phyloP scores from a whole-genome alignment of 2,888 invertebrate species.

The Nipponacmea schrenckii region DNA sequence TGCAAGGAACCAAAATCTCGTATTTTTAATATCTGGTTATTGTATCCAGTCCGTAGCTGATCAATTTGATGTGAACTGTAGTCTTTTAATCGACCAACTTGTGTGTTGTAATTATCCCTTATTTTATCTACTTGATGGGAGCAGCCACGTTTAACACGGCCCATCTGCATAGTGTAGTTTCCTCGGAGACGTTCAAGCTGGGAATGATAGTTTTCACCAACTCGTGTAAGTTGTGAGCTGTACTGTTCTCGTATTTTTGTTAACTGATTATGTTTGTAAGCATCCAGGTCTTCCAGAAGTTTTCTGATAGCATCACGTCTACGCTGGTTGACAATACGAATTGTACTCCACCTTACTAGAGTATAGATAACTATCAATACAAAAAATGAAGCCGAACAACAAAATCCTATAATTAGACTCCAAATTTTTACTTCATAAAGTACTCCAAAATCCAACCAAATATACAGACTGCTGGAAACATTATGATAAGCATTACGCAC shows the following conservation, averaged over 20 bases:
- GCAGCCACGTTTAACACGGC: slow-evolving; percentile 89
- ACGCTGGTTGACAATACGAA: slow-evolving; percentile 60
- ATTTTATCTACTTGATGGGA: slow-evolving; percentile 94
- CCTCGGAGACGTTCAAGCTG: slow-evolving; percentile 81
- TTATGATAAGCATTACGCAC: slow-evolving; percentile 87
- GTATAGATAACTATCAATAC: slow-evolving; percentile 83
- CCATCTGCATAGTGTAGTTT: slow-evolving; percentile 91
- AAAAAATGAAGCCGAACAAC: slow-evolving; percentile 83
- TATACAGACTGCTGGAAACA: slow-evolving; percentile 76
- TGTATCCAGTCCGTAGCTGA: slow-evolving; percentile 94
- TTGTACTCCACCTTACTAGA: slow-evolving; percentile 70
- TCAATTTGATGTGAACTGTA: slow-evolving; percentile 91
- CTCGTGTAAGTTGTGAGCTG: slow-evolving; percentile 54
- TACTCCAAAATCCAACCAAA: slow-evolving; percentile 81
- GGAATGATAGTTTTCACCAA: slow-evolving; percentile 58
- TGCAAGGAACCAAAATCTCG: slow-evolving; percentile 94
- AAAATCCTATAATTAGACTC: slow-evolving; percentile 84
- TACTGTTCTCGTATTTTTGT: slow-evolving; percentile 60
- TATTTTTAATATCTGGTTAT: slow-evolving; percentile 93
- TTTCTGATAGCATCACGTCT: slow-evolving; percentile 61
- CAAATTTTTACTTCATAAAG: slow-evolving; percentile 85
- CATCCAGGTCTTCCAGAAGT: slow-evolving; percentile 69
- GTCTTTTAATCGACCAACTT: slow-evolving; percentile 88
- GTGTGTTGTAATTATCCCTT: slow-evolving; percentile 88
- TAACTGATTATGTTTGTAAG: slow-evolving; percentile 60